A percentile compares a stretch with the other conserved stretches of the same genome.
These are phyloP conservation scores for Leuciscus idus DNA, from an alignment of 2,113 vertebrate species.

Conservation along the genomic window DNA sequence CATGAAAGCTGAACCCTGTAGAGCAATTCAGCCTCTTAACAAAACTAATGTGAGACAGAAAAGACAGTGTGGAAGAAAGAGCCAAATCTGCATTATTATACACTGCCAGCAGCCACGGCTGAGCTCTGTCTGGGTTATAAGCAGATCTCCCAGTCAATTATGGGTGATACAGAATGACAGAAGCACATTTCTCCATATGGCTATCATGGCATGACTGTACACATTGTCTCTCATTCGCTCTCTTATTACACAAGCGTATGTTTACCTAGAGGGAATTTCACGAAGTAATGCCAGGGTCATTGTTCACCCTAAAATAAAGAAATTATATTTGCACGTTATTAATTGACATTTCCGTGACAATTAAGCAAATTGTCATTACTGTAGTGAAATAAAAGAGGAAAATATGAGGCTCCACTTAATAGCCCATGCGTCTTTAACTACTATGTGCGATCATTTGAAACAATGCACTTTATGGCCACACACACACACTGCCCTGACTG, in stretches of 20 bases:
- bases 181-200: constrained; percentile 54
- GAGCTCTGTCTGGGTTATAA: constrained; percentile 27
- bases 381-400: neutral
- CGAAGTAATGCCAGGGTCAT: neutral
- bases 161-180: constrained; percentile 72
- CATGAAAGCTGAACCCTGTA: constrained; percentile 10
- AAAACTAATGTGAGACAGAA: constrained; percentile 33
- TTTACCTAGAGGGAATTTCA: neutral
- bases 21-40: constrained; percentile 12
- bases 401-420: neutral
- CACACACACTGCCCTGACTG: too few species aligned
- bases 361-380: neutral
- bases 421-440: too few species aligned
- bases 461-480: too few species aligned
- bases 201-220: constrained; percentile 38
- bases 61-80: constrained; percentile 11
- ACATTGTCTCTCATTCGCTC: neutral
- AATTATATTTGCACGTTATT: neutral
- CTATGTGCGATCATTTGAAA: too few species aligned
- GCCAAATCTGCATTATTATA: constrained; percentile 21
- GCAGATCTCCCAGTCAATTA: constrained; percentile 65
- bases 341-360: neutral
- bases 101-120: constrained; percentile 52
- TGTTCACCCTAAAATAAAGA: neutral
- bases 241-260: neutral